phyloP scores from a whole-genome alignment of 2,888 invertebrate genomes.

The Seira musarum region DNA sequence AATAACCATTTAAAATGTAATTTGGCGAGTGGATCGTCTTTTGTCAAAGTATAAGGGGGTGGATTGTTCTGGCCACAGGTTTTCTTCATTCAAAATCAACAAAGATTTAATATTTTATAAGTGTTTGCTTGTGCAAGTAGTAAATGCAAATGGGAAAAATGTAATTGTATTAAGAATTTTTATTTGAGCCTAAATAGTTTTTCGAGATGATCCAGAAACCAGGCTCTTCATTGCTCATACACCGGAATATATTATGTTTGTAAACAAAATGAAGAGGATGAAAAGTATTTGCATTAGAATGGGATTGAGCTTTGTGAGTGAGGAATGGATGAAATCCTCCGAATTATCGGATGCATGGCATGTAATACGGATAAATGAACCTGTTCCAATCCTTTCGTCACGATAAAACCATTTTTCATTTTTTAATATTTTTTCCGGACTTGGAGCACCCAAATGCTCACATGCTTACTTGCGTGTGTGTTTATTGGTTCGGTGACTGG shows the following conservation, averaged over 20 bases:
- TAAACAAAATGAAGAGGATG: background rate
- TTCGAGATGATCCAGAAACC: too few relatives aligned
- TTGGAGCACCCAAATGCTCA: constrained; percentile 6
- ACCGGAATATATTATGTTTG: background rate
- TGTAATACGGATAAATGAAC: constrained; percentile 50
- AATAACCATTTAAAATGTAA: constrained; percentile 22
- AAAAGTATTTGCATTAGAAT: too few relatives aligned
- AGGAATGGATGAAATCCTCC: background rate
- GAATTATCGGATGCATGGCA: background rate
- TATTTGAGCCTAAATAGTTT: too few relatives aligned
- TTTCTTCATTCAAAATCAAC: too few relatives aligned
- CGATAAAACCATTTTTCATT: constrained; percentile 50
- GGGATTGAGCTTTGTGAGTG: background rate
- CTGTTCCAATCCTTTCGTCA: constrained; percentile 65
- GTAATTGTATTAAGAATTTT: too few relatives aligned
- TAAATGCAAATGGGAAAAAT: background rate
- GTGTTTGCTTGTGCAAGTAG: background rate
- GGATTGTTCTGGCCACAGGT: too few relatives aligned
- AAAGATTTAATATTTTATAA: too few relatives aligned
- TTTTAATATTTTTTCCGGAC: background rate
- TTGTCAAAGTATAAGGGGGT: too few relatives aligned
- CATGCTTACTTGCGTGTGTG: background rate
- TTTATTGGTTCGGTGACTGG: constrained; percentile 13
- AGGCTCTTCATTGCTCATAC: too few relatives aligned
- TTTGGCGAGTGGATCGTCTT: background rate